Conservation (phyloP, 2,888 invertebrate species). For the Sarcophaga caerulescens region DNA sequence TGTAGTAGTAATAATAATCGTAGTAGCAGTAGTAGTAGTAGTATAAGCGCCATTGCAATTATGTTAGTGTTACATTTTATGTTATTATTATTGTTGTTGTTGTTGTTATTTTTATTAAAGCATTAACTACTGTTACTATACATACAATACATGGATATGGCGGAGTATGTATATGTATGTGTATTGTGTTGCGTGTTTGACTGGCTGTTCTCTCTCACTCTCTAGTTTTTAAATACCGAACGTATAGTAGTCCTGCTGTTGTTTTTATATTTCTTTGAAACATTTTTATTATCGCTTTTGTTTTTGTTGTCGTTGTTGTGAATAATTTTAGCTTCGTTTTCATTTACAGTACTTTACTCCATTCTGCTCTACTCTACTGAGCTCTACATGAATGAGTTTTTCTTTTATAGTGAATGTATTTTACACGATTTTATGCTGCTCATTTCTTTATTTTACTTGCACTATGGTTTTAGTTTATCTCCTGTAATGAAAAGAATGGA, state of each 20-base stretch:
- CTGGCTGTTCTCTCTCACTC: slow-evolving; percentile 22
- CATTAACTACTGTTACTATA: slow-evolving; percentile 33
- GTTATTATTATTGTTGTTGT: not conserved
- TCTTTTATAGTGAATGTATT: slow-evolving; percentile 7
- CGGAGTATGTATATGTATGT: not conserved
- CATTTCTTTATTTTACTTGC: slow-evolving; percentile 21
- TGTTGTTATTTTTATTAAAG: slow-evolving; percentile 29
- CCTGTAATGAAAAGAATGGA: not conserved
- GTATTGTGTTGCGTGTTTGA: slow-evolving; percentile 47
- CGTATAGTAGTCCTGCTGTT: slow-evolving; percentile 34
- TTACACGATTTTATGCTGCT: slow-evolving; percentile 12
- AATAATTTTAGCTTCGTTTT: slow-evolving; percentile 43
- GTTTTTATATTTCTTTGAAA: slow-evolving; percentile 26
- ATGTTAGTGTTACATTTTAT: slow-evolving; percentile 27
- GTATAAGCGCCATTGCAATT: not conserved
- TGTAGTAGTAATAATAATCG: not conserved
- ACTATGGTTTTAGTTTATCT: slow-evolving; percentile 3
- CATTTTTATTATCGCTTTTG: slow-evolving; percentile 6
- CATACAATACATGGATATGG: not conserved
- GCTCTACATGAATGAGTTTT: slow-evolving; percentile 45
- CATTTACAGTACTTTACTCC: slow-evolving; percentile 13
- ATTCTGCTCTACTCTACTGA: not conserved
- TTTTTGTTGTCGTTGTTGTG: slow-evolving; percentile 30
- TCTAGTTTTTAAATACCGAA: slow-evolving; percentile 8
- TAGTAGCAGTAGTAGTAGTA: slow-evolving; percentile 1